Base-by-base conservation (phyloP, 2,888 invertebrate genomes). In the Bombylius discolor region DNA sequence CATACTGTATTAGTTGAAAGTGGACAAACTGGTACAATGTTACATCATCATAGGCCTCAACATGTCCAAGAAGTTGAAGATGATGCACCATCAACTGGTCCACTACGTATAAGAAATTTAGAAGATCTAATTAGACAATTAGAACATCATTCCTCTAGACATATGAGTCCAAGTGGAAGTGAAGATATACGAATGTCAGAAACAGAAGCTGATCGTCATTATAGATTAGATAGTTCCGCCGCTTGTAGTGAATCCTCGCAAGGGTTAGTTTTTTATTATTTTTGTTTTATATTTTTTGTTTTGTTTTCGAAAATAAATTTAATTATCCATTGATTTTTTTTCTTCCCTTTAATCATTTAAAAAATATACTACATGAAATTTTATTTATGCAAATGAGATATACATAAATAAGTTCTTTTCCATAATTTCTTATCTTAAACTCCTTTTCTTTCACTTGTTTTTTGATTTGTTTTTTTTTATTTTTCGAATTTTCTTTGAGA, bases 161-260 rank as follows among this genome's bases (percentile, higher is more conserved):
- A 90, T 74, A 89, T 90, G 86, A 91, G 90, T 69, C 92, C 92
- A 52, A 88, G 89, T 64, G 92, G 90, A 59, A 91, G 91, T 23
- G 92, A 92, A 71, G 93, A 93, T 68, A 89, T 92, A 68, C 73
- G 78, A 64, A 78, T 79, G 76, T 90, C 91, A 56, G 93, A 93
- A 75, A 87, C 88, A 53, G 93, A 93, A 72, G 87, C 87, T 53
- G 92, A 93, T 72, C 81, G 92, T 56, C 89, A 89, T 74, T 90
- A 89, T 75, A 80, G 89, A 76, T 81, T 87, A 75, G 91, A 91
- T 79, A 78, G 87, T 65, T 82, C 82, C 62, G 77, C 77, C 66
- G 80, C 80, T 67, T 82, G 80, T 76, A 87, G 86, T 75, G 84
- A 84, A 74, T 83, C 83, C 67, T 84, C 84, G 64, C 83, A 84